Percentiles rank a stretch among this genome's conserved stretches.
Conservation (phyloP, 2,113 vertebrate genomes). For the Perca schrenkii region DNA sequence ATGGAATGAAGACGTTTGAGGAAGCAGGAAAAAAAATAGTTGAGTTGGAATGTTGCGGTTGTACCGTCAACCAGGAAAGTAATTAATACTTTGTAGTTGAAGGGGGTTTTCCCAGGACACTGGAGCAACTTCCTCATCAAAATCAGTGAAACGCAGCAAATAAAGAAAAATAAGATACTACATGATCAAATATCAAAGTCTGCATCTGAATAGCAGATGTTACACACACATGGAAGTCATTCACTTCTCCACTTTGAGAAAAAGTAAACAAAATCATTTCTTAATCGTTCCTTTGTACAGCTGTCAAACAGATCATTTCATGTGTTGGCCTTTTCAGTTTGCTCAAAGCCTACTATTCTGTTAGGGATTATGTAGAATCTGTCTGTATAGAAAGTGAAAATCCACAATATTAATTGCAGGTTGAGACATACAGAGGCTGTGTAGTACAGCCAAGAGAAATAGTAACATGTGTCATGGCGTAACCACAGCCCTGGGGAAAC, state of each 20-base stretch:
- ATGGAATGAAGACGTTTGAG: not conserved
- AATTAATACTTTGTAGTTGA: not conserved
- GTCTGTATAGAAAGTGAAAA: conserved; percentile 2
- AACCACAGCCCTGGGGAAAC: too few relatives aligned
- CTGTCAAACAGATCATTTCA: not conserved
- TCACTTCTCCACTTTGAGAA: not conserved
- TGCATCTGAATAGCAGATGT: not conserved
- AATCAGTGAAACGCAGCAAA: not conserved
- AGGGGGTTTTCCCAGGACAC: not conserved
- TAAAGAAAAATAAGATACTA: not conserved
- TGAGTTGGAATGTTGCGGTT: conserved; percentile 3
- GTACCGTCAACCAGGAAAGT: not conserved
- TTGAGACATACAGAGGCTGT: conserved; percentile 6
- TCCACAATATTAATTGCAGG: conserved; percentile 20
- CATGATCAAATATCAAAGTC: not conserved
- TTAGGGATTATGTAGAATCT: conserved; percentile 26
- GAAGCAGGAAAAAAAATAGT: not conserved
- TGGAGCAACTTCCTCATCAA: not conserved
- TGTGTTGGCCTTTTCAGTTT: not conserved
- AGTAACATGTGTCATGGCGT: not conserved
- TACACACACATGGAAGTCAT: not conserved
- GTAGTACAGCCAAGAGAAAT: not conserved
- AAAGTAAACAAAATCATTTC: not conserved
- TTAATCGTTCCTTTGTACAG: not conserved
- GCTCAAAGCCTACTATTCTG: not conserved